A percentile compares a stretch with the other conserved stretches of the same genome.
Conservation (phyloP, 2,797 vertebrate species). For the Helicolenus hilgendorfi region DNA sequence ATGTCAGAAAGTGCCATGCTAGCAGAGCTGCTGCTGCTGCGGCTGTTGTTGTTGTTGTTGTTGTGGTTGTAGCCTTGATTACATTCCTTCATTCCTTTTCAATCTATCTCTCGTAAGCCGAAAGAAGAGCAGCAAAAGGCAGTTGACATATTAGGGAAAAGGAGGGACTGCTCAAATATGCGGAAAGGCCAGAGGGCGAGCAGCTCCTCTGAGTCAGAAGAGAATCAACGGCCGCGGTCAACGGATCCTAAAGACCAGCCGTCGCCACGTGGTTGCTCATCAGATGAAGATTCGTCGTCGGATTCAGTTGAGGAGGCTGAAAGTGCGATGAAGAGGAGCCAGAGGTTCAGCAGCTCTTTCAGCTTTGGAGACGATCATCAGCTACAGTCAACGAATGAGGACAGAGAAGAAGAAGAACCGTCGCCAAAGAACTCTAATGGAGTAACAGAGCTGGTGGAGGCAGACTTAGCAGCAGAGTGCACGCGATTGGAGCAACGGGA, state of each 20-base stretch:
- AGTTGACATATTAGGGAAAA: constrained; percentile 8
- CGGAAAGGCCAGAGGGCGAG: constrained; percentile 67
- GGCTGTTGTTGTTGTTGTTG: constrained; percentile 20
- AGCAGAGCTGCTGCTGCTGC: constrained; percentile 56
- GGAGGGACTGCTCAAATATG: constrained; percentile 49
- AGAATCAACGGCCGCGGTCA: constrained; percentile 27
- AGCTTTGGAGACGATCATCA: constrained; percentile 70
- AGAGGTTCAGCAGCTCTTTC: constrained; percentile 76
- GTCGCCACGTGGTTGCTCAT: constrained; percentile 27
- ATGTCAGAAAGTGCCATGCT: constrained; percentile 79
- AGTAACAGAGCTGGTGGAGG: constrained; percentile 37
- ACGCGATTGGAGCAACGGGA: constrained; percentile 11
- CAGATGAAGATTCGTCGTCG: constrained; percentile 32
- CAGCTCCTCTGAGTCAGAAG: constrained; percentile 66
- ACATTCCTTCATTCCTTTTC: neutral
- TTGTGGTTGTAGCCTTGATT: constrained; percentile 22
- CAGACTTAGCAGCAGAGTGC: constrained; percentile 15
- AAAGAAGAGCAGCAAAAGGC: constrained; percentile 11
- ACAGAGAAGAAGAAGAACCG: constrained; percentile 29
- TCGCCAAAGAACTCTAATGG: constrained; percentile 25
- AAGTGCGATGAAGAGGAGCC: constrained; percentile 79
- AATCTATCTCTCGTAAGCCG: neutral
- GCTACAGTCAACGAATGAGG: neutral
- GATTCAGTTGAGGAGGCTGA: constrained; percentile 45
- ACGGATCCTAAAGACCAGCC: constrained; percentile 34